These are phyloP conservation scores for Agrilus cyanescens DNA, from an alignment of 2,888 invertebrate genomes.

Conservation along the genomic window DNA sequence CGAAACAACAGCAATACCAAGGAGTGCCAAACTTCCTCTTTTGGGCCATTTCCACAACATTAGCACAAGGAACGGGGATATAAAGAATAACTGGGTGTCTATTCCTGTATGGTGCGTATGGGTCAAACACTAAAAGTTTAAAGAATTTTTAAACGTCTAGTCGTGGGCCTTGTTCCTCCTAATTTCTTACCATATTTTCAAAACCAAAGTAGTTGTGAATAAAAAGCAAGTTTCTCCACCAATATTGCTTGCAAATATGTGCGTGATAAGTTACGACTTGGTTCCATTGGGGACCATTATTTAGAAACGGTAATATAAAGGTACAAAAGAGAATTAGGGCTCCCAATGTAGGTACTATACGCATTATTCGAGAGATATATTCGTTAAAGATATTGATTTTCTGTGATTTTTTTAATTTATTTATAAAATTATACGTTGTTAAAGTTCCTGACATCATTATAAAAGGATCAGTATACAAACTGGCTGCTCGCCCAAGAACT, in stretches of 20 bases:
- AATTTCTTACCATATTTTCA: slow-evolving; percentile 48
- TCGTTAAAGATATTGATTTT: slow-evolving; percentile 46
- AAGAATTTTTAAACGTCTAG: neutral
- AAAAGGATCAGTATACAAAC: slow-evolving; percentile 60
- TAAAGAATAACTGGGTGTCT: slow-evolving; percentile 53
- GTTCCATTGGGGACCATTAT: slow-evolving; percentile 58
- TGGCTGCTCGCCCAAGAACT: slow-evolving; percentile 54
- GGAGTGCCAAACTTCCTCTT: slow-evolving; percentile 37
- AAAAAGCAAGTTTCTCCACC: slow-evolving; percentile 60
- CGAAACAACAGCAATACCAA: slow-evolving; percentile 39
- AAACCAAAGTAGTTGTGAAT: slow-evolving; percentile 65
- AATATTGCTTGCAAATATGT: slow-evolving; percentile 51
- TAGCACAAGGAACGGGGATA: slow-evolving; percentile 48
- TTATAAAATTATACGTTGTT: slow-evolving; percentile 50
- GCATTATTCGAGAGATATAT: slow-evolving; percentile 49
- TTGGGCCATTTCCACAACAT: slow-evolving; percentile 50
- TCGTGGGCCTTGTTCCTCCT: too few species aligned
- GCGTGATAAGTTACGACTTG: slow-evolving; percentile 55
- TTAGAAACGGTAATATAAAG: slow-evolving; percentile 48
- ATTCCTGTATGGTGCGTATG: slow-evolving; percentile 63
- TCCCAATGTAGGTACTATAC: slow-evolving; percentile 51
- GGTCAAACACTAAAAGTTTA: slow-evolving; percentile 48
- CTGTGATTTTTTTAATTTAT: slow-evolving; percentile 42
- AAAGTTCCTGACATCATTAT: slow-evolving; percentile 57
- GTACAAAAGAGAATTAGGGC: slow-evolving; percentile 57